Conservation (phyloP, 2,113 vertebrate genomes). For the Macaca fascicularis region DNA sequence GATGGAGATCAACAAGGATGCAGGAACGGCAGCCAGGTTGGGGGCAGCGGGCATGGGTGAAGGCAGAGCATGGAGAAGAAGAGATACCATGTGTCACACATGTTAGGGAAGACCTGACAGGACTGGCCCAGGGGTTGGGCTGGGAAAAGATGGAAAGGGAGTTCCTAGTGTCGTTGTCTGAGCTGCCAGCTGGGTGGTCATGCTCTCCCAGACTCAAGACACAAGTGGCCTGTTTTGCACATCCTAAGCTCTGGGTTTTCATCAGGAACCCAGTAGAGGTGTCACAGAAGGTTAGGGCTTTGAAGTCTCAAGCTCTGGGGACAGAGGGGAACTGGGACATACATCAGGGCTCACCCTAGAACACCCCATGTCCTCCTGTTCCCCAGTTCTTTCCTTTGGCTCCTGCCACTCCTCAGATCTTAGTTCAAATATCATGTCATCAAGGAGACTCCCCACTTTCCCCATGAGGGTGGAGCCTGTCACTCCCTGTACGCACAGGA, state of each 20-base stretch:
- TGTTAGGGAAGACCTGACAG: background rate
- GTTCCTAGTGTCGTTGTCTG: accelerated
- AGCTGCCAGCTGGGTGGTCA: too few relatives aligned
- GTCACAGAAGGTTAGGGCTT: background rate
- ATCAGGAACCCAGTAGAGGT: background rate
- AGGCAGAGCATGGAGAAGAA: background rate
- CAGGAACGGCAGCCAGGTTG: accelerated
- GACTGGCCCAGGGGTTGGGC: background rate
- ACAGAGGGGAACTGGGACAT: background rate
- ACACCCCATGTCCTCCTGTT: accelerated
- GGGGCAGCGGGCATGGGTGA: accelerated
- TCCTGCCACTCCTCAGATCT: background rate
- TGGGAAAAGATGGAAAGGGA: background rate
- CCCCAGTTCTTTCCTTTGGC: background rate
- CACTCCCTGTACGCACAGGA: accelerated
- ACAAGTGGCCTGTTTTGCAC: background rate
- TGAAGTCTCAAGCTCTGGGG: background rate
- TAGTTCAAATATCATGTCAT: background rate
- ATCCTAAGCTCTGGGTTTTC: background rate
- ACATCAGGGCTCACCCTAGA: background rate
- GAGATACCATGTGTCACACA: accelerated
- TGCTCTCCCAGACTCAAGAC: background rate
- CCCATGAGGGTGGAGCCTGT: background rate
- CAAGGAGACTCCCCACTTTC: background rate
- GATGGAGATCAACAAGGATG: background rate